Evolutionary conservation across 1,140 invertebrate species (phyloP), one percentile per base, ranked within the genome.

Genomic region (Lerema accius): DNA sequence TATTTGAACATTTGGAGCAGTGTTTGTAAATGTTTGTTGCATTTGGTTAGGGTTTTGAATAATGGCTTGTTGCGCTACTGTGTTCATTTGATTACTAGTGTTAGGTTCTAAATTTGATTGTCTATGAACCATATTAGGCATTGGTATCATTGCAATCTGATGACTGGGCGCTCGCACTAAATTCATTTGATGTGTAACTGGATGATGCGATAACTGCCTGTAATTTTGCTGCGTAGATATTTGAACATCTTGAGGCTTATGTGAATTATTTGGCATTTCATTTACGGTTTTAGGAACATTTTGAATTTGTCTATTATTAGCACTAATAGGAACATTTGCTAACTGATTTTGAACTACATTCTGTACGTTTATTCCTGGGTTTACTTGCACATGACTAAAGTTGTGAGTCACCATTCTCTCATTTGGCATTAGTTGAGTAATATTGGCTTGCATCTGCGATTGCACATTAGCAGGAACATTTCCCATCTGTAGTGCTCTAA

Each of bases 401-500:
- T 63, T 71, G 7, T 56, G 28, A 1, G 43, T 10, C 28, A 67
- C 37, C 23, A 63, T 49, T 14, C 53, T 59, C 4, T 61, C 58
- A 26, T 48, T 61, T 7, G 58, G 43, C 37, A 59, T 37, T 37
- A 46, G 26, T 32, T 66, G 62, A 37, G 68, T 64, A 4, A 73
- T 16, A 32, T 67, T 67, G 19, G 56, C 4, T 11, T 67, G 63
- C 37, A 73, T 65, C 39, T 80, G 76, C 43, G 67, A 69, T 13
- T 78, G 46, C 4, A 82, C 61, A 17, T 80, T 82, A 6, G 67
- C 11, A 4, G 66, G 62, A 28, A 71, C 46, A 19, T 56, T 56
- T 26, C 53, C 42, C 48, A 84, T 76, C 71, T 86, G 82, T 19
- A 81, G 70, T 11, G 53, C 68, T 7, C 77, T 49, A 23, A 70